These are phyloP conservation scores for Tetranychus piercei DNA, from an alignment of 2,888 invertebrate species.

Conservation along the genomic window DNA sequence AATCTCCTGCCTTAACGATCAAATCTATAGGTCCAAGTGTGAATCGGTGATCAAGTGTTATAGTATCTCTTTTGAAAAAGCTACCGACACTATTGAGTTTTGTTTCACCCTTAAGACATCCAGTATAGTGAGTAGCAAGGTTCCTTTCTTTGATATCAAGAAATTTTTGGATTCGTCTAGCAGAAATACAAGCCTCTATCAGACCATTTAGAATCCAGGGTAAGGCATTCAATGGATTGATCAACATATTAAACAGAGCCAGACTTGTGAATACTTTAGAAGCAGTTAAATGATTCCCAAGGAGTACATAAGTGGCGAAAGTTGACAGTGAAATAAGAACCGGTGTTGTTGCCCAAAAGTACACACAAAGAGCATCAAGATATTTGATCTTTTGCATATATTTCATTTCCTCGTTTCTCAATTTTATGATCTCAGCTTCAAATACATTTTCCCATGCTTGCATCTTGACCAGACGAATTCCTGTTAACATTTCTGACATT, in stretches of 20 bases:
- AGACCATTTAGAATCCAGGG: conserved; percentile 95
- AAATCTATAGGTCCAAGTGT: conserved; percentile 24
- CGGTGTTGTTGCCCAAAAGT: conserved; percentile 95
- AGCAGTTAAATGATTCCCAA: conserved; percentile 59
- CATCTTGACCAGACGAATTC: conserved; percentile 72
- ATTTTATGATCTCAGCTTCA: conserved; percentile 24
- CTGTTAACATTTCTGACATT: conserved; percentile 64
- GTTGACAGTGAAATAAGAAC: conserved; percentile 68
- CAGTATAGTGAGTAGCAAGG: conserved; percentile 9
- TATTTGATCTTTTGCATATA: conserved; percentile 57
- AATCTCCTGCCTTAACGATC: conserved; percentile 26
- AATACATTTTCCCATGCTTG: conserved; percentile 67
- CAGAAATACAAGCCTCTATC: conserved; percentile 84
- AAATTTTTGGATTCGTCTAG: conserved; percentile 64
- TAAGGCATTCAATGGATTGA: conserved; percentile 83
- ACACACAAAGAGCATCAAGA: conserved; percentile 89
- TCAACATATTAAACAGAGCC: conserved; percentile 84
- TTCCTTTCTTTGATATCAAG: conserved; percentile 32
- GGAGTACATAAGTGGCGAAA: conserved; percentile 54
- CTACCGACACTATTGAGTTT: conserved; percentile 15
- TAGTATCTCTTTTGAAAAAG: conserved; percentile 9
- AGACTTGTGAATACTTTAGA: conserved; percentile 81
- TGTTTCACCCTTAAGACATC: conserved; percentile 8
- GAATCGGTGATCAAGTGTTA: conserved; percentile 13
- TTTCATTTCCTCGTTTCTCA: conserved; percentile 33